A percentile compares a stretch with the other conserved stretches of the same genome.
Evolutionary conservation across 2,888 invertebrate genomes (phyloP).

Genomic region (Nomada fucata): DNA sequence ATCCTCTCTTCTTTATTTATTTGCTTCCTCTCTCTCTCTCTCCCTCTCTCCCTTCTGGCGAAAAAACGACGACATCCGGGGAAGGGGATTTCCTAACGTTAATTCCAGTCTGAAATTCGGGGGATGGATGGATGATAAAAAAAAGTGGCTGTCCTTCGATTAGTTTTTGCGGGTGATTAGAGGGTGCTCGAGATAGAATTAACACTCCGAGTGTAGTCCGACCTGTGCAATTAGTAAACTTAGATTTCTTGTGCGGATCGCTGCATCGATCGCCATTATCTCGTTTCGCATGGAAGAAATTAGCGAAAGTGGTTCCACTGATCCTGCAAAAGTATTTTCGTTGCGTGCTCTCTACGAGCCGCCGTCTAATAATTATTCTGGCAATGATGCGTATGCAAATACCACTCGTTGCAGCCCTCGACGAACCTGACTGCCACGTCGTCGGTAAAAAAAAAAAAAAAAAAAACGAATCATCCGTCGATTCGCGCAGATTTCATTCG

Average conservation of each 20-base stretch:
- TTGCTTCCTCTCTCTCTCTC: neutral
- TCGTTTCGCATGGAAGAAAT: no score
- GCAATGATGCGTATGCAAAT: no score
- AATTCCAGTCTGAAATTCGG: slow-evolving; percentile 33
- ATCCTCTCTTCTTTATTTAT: slow-evolving; percentile 30
- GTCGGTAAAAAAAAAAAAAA: no score
- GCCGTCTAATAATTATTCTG: no score
- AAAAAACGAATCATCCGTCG: neutral
- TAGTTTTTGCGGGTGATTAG: neutral
- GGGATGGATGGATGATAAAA: slow-evolving; percentile 10
- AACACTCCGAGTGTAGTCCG: neutral
- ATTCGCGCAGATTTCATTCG: neutral
- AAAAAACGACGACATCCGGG: slow-evolving; percentile 29
- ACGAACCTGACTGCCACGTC: no score
- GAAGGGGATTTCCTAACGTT: slow-evolving; percentile 38
- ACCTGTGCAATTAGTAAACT: no score
- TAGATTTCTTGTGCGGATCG: no score
- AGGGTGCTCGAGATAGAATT: neutral
- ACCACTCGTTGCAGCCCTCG: no score
- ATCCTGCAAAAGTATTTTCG: no score
- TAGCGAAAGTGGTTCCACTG: no score
- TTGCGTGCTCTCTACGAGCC: no score
- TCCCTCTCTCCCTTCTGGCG: neutral
- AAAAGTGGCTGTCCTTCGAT: slow-evolving; percentile 16
- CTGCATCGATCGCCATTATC: no score